phyloP scores from a whole-genome alignment of 2,888 invertebrate genomes.

The Antheraea assamensis region DNA sequence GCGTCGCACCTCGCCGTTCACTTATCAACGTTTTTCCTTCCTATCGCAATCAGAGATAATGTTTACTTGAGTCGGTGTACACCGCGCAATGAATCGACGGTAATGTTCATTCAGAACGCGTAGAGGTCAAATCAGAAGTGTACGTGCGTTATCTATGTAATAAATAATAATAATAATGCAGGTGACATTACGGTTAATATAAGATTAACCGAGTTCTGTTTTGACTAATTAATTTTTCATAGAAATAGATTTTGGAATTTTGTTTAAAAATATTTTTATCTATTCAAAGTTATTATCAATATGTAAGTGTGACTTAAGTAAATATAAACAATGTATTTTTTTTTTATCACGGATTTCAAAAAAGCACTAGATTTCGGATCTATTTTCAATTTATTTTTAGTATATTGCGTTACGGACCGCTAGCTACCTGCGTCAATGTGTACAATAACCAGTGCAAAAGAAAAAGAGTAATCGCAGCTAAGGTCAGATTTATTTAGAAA shows the following conservation, averaged over 20 bases:
- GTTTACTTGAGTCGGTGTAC: conserved; percentile 11
- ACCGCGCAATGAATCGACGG: conserved; percentile 15
- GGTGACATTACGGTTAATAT: not conserved
- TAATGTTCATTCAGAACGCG: conserved; percentile 5
- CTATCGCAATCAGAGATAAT: conserved; percentile 19
- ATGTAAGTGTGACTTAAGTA: not conserved
- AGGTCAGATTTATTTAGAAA: conserved; percentile 23
- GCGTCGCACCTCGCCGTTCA: conserved; percentile 37
- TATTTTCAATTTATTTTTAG: conserved; percentile 7
- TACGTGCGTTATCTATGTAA: not conserved
- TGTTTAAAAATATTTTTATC: not conserved
- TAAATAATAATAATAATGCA: not conserved
- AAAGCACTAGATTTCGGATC: conserved; percentile 1
- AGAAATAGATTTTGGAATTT: not conserved
- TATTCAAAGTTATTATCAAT: not conserved
- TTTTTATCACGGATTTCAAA: not conserved
- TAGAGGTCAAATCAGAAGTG: not conserved
- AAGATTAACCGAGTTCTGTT: not conserved
- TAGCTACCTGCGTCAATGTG: conserved; percentile 7
- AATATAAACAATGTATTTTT: not conserved
- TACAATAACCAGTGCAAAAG: conserved; percentile 5
- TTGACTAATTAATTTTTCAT: not conserved
- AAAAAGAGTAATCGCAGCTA: conserved; percentile 11
- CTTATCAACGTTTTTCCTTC: conserved; percentile 43
- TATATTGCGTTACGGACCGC: not conserved